Percentiles rank a stretch among this genome's conserved stretches.
Conservation (phyloP, 2,113 vertebrate genomes). For the Cygnus buccinator region DNA sequence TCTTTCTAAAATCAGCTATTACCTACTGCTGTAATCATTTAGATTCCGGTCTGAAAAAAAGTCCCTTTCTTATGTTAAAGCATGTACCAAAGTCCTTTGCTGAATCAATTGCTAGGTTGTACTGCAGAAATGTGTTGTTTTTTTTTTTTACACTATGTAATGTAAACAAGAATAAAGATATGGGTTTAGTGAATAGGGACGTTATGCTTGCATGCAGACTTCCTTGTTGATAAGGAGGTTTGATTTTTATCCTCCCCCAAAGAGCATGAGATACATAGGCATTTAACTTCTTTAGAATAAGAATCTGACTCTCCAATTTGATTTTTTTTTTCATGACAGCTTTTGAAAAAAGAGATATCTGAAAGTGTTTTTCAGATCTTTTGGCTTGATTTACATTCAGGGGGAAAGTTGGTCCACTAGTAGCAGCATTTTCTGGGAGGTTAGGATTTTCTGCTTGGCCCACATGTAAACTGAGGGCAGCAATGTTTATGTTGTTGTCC, state of each 20-base stretch:
- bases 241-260: not conserved
- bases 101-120: not conserved
- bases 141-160: not conserved
- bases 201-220: slow-evolving; percentile 36
- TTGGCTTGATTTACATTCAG: not conserved
- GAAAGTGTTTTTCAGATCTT: not conserved
- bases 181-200: not conserved
- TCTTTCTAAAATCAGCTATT: slow-evolving; percentile 50
- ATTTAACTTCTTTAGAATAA: not conserved
- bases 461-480: not conserved
- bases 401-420: not conserved
- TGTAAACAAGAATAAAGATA: not conserved
- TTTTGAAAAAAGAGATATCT: not conserved
- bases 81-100: not conserved
- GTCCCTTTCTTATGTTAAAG: not conserved
- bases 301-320: not conserved
- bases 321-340: not conserved
- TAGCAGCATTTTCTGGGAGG: not conserved
- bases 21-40: slow-evolving; percentile 38
- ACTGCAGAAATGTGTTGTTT: slow-evolving; percentile 26
- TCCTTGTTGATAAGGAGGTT: slow-evolving; percentile 22
- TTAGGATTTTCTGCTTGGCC: not conserved
- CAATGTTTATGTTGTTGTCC: not conserved
- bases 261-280: not conserved
- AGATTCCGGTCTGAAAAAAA: not conserved